Percentiles rank a stretch among this genome's conserved stretches.
These are phyloP conservation scores for Plebejus anna DNA, from an alignment of 2,888 invertebrate genomes.

Conservation along the genomic window DNA sequence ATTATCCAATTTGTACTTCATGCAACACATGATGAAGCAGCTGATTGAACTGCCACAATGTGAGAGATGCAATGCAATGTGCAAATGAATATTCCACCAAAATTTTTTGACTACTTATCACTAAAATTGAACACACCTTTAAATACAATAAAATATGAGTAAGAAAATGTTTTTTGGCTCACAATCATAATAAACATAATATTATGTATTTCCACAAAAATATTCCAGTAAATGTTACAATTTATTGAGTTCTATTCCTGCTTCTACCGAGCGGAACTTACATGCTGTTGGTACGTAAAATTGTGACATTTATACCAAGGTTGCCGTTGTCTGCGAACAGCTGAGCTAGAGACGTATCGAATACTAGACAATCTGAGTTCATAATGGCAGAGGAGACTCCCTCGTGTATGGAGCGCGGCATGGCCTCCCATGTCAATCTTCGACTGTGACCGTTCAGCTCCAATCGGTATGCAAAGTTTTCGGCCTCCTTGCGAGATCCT, in stretches of 20 bases:
- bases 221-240: slow-evolving; percentile 35
- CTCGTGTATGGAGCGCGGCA: slow-evolving; percentile 98
- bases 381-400: slow-evolving; percentile 98
- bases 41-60: background rate
- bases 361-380: slow-evolving; percentile 98
- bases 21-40: background rate
- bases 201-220: slow-evolving; percentile 46
- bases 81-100: background rate
- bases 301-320: slow-evolving; percentile 99
- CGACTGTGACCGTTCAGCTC: slow-evolving; percentile 97
- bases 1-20: background rate
- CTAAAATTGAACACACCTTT: slow-evolving; percentile 74
- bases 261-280: slow-evolving; percentile 35
- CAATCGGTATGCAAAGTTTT: slow-evolving; percentile 98
- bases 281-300: slow-evolving; percentile 88
- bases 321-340: slow-evolving; percentile 99
- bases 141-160: slow-evolving; percentile 49
- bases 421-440: slow-evolving; percentile 99
- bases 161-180: slow-evolving; percentile 68
- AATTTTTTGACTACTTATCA: slow-evolving; percentile 59
- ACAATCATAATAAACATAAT: slow-evolving; percentile 38
- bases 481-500: slow-evolving; percentile 98
- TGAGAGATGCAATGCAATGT: background rate
- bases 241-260: slow-evolving; percentile 38
- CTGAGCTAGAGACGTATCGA: slow-evolving; percentile 98